Evolutionary conservation across 2,888 invertebrate species (phyloP).

Genomic region (Reticulitermes lucifugus): DNA sequence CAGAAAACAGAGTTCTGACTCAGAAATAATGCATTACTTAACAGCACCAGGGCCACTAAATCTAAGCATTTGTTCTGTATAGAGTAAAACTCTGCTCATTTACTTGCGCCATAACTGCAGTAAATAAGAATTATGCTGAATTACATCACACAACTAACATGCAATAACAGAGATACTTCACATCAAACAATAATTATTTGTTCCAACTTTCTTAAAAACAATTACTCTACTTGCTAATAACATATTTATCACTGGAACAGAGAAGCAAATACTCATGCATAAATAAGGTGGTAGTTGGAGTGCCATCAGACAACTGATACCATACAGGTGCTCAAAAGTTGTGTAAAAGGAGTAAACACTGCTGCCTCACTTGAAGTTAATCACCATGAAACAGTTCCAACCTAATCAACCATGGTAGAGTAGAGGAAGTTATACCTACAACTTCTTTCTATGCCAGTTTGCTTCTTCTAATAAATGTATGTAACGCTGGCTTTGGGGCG

Average conservation of each 20-base stretch:
- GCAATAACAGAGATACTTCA: constrained; percentile 15
- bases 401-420: constrained; percentile 27
- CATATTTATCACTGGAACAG: constrained; percentile 9
- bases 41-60: too few relatives aligned
- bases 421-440: constrained; percentile 48
- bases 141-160: neutral
- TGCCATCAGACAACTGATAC: constrained; percentile 30
- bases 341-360: constrained; percentile 36
- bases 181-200: neutral
- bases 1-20: too few relatives aligned
- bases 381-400: constrained; percentile 32
- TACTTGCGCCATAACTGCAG: neutral
- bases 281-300: constrained; percentile 1
- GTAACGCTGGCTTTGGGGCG: constrained; percentile 77
- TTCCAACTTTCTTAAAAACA: neutral
- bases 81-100: neutral
- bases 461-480: constrained; percentile 80
- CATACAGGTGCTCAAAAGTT: constrained; percentile 41
- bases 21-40: too few relatives aligned
- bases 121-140: neutral
- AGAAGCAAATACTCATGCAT: constrained; percentile 26
- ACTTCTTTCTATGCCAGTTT: constrained; percentile 42
- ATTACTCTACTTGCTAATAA: neutral
- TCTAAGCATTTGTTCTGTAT: too few relatives aligned
- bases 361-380: constrained; percentile 29